A percentile compares a stretch with the other conserved stretches of the same genome.
phyloP scores from a whole-genome alignment of 2,113 vertebrate genomes.

The Columba janthina region DNA sequence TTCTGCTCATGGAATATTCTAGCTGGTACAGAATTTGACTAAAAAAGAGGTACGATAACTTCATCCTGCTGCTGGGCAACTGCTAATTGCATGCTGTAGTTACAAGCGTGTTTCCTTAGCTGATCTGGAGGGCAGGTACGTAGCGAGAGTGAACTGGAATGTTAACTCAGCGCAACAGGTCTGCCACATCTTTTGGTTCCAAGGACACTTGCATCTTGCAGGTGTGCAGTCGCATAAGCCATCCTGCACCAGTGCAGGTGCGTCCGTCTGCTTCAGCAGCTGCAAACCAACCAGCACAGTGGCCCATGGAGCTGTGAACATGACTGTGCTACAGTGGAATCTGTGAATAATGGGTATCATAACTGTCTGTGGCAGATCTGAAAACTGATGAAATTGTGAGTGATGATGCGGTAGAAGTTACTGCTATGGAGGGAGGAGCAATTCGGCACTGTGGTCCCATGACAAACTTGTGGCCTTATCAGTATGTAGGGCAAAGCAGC shows the following conservation, averaged over 20 bases:
- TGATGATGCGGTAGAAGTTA: not conserved
- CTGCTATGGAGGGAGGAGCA: not conserved
- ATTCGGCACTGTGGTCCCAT: not conserved
- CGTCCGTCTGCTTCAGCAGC: not conserved
- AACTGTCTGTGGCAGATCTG: not conserved
- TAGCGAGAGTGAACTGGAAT: not conserved
- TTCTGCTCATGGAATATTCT: not conserved
- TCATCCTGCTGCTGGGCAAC: not conserved
- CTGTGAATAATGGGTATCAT: not conserved
- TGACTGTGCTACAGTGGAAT: accelerated
- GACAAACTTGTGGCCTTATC: not conserved
- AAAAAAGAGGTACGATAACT: not conserved
- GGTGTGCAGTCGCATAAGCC: accelerated
- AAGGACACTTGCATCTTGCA: not conserved
- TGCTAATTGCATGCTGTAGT: not conserved
- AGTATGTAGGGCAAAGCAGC: not conserved
- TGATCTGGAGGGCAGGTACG: not conserved
- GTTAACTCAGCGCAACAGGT: not conserved
- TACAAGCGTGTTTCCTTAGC: not conserved
- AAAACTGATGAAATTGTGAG: conserved; percentile 2
- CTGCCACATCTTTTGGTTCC: not conserved
- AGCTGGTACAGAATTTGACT: not conserved
- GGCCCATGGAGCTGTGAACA: not conserved
- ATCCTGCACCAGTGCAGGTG: accelerated
- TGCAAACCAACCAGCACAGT: not conserved